Evolutionary conservation across 1,140 invertebrate genomes (phyloP).

Genomic region (Cryptotermes secundus): DNA sequence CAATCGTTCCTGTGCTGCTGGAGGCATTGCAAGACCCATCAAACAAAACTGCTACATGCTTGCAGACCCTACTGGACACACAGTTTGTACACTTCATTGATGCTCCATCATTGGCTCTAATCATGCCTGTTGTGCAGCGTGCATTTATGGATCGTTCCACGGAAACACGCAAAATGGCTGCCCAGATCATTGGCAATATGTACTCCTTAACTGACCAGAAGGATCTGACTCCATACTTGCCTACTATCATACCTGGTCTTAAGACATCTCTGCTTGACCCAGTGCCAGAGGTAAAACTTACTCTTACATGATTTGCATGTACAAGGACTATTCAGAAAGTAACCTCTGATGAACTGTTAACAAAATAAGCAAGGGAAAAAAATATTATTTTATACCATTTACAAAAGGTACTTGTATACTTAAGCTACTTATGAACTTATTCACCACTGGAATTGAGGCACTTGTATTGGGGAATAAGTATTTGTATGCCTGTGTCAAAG

Average conservation of each 20-base stretch:
- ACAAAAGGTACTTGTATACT: too few species aligned
- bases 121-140: constrained; percentile 98
- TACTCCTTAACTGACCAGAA: constrained; percentile 99
- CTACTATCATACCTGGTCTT: constrained; percentile 93
- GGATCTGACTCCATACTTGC: constrained; percentile 94
- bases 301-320: too few species aligned
- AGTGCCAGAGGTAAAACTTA: constrained; percentile 80
- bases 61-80: constrained; percentile 92
- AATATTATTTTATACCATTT: too few species aligned
- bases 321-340: too few species aligned
- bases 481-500: too few species aligned
- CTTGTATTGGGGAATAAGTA: too few species aligned
- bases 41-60: constrained; percentile 87
- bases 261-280: constrained; percentile 96
- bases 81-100: constrained; percentile 99
- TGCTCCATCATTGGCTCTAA: constrained; percentile 94
- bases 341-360: too few species aligned
- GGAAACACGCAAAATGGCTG: constrained; percentile 97
- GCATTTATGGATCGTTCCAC: constrained; percentile 96
- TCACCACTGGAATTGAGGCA: too few species aligned
- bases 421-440: too few species aligned
- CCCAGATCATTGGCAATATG: constrained; percentile 99
- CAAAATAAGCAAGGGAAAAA: too few species aligned
- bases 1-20: constrained; percentile 87
- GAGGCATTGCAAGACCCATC: constrained; percentile 96